phyloP scores from a whole-genome alignment of 2,888 invertebrate genomes.

The Agrochola macilenta region DNA sequence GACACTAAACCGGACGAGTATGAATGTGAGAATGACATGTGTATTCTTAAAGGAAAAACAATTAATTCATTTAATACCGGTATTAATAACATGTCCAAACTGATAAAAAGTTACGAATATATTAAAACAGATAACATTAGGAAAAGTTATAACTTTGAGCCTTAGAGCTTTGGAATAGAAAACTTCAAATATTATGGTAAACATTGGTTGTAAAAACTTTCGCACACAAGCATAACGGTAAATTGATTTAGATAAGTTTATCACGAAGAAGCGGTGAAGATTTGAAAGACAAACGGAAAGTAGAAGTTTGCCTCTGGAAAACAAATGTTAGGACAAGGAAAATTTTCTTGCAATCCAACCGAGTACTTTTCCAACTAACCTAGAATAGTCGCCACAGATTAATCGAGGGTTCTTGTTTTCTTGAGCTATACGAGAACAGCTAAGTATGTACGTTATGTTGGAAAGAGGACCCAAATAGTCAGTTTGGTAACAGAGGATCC shows the following conservation, averaged over 20 bases:
- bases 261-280: conserved; percentile 13
- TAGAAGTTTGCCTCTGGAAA: conserved; percentile 16
- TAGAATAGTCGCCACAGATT: not conserved
- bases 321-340: conserved; percentile 21
- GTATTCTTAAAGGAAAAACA: conserved; percentile 21
- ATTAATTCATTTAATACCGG: not conserved
- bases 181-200: conserved; percentile 9
- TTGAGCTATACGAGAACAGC: conserved; percentile 7
- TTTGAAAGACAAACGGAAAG: conserved; percentile 37
- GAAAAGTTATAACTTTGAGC: not conserved
- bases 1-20: not conserved
- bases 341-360: conserved; percentile 17
- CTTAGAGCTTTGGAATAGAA: not conserved
- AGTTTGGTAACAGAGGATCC: not conserved
- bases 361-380: conserved; percentile 33
- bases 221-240: conserved; percentile 26
- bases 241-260: conserved; percentile 31
- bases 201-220: conserved; percentile 20
- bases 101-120: not conserved
- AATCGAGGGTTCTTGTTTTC: conserved; percentile 13
- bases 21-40: conserved; percentile 15
- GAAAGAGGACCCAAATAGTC: not conserved
- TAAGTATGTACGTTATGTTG: not conserved
- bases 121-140: conserved; percentile 2
- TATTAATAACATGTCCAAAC: not conserved